phyloP scores from a whole-genome alignment of 2,888 invertebrate species.

The Acanthococcus lagerstroemiae region DNA sequence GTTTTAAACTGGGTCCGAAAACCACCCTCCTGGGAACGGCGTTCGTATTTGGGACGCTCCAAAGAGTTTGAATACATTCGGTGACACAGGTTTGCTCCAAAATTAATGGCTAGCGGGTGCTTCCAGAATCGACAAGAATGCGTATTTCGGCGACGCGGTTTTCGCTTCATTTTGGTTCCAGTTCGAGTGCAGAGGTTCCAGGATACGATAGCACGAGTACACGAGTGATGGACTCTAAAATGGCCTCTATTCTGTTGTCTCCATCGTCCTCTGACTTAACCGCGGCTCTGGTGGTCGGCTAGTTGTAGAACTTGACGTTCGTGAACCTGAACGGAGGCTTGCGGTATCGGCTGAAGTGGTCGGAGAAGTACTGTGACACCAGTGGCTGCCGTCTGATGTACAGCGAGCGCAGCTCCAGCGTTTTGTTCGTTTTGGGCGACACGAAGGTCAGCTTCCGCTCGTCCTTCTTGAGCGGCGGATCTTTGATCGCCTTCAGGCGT shows the following conservation, averaged over 20 bases:
- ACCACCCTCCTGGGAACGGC: neutral
- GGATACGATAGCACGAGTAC: too few species aligned
- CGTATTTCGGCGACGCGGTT: too few species aligned
- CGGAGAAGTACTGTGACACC: constrained; percentile 21
- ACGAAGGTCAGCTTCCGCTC: neutral
- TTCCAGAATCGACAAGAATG: too few species aligned
- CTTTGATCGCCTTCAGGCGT: neutral
- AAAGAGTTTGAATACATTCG: neutral
- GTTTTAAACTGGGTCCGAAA: neutral
- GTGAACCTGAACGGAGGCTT: constrained; percentile 17
- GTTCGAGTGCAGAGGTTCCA: neutral
- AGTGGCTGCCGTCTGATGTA: constrained; percentile 18
- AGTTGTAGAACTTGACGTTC: constrained; percentile 17
- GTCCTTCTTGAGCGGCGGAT: neutral
- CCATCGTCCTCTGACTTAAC: too few species aligned
- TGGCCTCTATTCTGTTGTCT: too few species aligned
- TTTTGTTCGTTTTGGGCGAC: constrained; percentile 3
- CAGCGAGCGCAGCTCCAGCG: neutral
- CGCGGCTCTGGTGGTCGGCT: too few species aligned
- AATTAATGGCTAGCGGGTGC: neutral
- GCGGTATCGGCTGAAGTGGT: constrained; percentile 13
- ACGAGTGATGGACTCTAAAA: too few species aligned
- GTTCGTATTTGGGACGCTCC: neutral
- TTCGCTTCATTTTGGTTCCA: too few species aligned
- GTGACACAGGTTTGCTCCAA: neutral